phyloP scores from a whole-genome alignment of 1,140 invertebrate genomes.

The Cydia fagiglandana region DNA sequence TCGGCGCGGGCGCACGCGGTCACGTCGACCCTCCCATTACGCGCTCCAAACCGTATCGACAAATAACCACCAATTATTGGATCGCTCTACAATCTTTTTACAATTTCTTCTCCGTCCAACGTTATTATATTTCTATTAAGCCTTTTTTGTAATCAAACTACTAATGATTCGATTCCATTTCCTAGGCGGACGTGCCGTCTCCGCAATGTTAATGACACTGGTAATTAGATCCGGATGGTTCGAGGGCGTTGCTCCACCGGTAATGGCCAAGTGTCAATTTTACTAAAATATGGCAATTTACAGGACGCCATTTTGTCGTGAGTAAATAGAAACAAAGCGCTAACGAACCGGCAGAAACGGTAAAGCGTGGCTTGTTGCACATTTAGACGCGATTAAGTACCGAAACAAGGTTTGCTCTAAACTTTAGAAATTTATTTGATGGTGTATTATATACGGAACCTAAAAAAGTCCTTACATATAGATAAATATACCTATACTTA shows the following conservation, averaged over 20 bases:
- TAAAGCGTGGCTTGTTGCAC: constrained; percentile 7
- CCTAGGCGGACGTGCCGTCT: constrained; percentile 76
- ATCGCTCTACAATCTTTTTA: constrained; percentile 79
- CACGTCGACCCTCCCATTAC: constrained; percentile 73
- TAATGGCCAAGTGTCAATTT: constrained; percentile 72
- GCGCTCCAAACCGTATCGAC: constrained; percentile 76
- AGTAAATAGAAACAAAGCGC: constrained; percentile 30
- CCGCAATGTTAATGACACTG: constrained; percentile 74
- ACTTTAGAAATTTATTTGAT: not conserved
- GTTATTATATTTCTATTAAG: constrained; percentile 80
- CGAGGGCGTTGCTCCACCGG: constrained; percentile 66
- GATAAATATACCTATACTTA: too few species aligned
- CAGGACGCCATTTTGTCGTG: constrained; percentile 48
- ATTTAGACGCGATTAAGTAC: constrained; percentile 1
- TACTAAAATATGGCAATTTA: constrained; percentile 73
- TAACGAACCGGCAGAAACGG: constrained; percentile 13
- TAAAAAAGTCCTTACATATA: too few species aligned
- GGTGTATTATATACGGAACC: too few species aligned
- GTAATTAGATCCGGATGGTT: constrained; percentile 79
- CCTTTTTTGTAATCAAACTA: constrained; percentile 79
- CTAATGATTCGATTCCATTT: constrained; percentile 79
- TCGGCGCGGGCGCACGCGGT: constrained; percentile 49
- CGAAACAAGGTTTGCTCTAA: not conserved
- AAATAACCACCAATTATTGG: constrained; percentile 78
- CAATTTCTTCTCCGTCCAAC: constrained; percentile 74